Conservation (phyloP, 30 jellyfish, hydroid and myxozoan species). For the Cassiopea xamachana region DNA sequence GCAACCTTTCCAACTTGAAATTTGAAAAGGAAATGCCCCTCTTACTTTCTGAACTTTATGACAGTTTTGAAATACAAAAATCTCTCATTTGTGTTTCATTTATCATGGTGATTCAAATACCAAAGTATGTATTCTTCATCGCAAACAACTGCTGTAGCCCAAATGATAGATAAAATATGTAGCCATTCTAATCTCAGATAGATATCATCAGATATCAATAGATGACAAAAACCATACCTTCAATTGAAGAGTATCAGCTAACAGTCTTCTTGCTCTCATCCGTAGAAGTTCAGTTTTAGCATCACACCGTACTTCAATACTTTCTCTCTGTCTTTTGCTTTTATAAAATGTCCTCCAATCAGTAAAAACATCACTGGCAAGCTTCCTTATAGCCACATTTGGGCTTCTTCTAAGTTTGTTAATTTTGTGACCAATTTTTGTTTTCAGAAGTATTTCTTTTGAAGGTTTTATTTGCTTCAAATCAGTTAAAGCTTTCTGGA, state of each 20-base stretch:
- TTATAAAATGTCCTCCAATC: constrained; percentile 89
- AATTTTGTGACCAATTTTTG: constrained; percentile 88
- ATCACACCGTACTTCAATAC: constrained; percentile 88
- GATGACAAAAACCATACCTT: constrained; percentile 30
- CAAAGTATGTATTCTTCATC: no score
- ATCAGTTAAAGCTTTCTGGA: constrained; percentile 58
- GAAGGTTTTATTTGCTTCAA: constrained; percentile 81
- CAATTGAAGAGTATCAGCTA: constrained; percentile 55
- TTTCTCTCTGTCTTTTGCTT: constrained; percentile 62
- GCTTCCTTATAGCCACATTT: constrained; percentile 50
- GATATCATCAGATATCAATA: not conserved
- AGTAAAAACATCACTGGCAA: constrained; percentile 68
- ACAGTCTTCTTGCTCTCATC: constrained; percentile 79
- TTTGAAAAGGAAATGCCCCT: no score
- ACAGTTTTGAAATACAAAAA: no score
- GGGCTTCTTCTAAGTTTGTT: constrained; percentile 79
- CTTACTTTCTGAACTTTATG: no score
- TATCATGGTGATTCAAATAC: no score
- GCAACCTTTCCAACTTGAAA: no score
- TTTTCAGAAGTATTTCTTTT: constrained; percentile 77
- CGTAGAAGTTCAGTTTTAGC: constrained; percentile 77
- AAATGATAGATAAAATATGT: not conserved
- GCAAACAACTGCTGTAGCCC: not conserved
- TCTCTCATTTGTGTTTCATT: no score
- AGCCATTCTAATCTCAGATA: not conserved